Base-by-base conservation (phyloP, 2,113 vertebrate genomes). In the Phycodurus eques region DNA sequence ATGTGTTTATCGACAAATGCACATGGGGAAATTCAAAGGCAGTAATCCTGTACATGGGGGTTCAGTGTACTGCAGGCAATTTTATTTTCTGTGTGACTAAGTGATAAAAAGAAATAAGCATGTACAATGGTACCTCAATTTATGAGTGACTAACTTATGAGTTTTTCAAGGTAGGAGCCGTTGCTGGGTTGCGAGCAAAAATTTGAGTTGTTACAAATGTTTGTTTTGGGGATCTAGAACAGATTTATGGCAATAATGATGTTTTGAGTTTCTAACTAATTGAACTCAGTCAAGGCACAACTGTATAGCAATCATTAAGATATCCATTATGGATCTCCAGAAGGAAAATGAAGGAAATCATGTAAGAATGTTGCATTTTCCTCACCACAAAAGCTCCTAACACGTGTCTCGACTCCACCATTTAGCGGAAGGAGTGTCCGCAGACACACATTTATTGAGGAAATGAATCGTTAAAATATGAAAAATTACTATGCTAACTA, bases 401-500 rank as follows among this genome's bases (percentile, higher is more conserved):
- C 49, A 53, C 49, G 19, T 49, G 47, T 49, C 46, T 13, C 9
- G 46, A 70, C 59, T 73, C 27, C 75, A 14, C 20, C 53, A 71
- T 78, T 84, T 57, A 68, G 15, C 67, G 60, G 33, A 20, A 67
- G 56, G 60, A 72, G 60, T 74, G 63, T 71, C 73, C 62, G 42
- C 56, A 60, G 65, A 71, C 67, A 42, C 62, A 62, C 65, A 68
- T 81, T 77, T 82, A 62, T 79, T 51, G 61, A 71, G 57, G 75
- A 86, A 84, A 74, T 77, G 62, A 80, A 80, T 83, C 57, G 70
- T 82, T 88, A 63, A 81, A 74, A 84, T 69, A 68, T 86, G 83
- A 90, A 87, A 82, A 90, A 92, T 89, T 75, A 86, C 85, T 69
- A 70, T 60, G 75, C 77, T 90, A 87, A 87, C 82, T 64, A 79